Evolutionary conservation across 2,113 vertebrate genomes (phyloP).

Genomic region (Balaenoptera acutorostrata): DNA sequence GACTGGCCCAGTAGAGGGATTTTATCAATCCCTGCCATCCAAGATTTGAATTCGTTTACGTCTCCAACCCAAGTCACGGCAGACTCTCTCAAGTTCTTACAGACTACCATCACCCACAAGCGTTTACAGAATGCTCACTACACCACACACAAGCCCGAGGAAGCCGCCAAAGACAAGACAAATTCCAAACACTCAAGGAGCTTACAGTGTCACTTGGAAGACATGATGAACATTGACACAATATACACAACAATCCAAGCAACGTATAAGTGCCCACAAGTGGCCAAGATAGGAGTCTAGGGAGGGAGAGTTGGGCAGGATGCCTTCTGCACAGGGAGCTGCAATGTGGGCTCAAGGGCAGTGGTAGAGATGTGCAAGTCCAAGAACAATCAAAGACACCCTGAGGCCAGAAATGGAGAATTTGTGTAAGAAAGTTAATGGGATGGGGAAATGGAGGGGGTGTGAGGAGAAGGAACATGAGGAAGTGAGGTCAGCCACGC

Average conservation of each 20-base stretch:
- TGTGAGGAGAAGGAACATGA: neutral
- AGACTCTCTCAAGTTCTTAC: neutral
- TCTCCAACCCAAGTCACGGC: neutral
- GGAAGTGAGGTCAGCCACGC: neutral
- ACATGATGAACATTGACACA: neutral
- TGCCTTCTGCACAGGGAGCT: too few relatives aligned
- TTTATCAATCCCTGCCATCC: neutral
- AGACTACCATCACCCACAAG: fast-evolving
- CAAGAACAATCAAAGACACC: neutral
- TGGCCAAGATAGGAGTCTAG: neutral
- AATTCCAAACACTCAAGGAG: neutral
- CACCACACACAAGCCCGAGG: neutral
- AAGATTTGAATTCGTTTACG: neutral
- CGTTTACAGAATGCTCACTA: neutral
- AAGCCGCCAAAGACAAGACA: neutral
- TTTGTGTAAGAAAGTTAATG: neutral
- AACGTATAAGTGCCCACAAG: neutral
- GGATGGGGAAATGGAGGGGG: neutral
- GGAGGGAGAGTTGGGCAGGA: neutral
- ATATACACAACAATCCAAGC: neutral
- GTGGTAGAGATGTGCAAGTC: neutral
- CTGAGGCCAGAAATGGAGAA: neutral
- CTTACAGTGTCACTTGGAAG: neutral
- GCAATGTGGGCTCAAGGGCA: neutral
- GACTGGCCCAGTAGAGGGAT: neutral